Evolutionary conservation across 1,140 invertebrate species (phyloP), one percentile per base, ranked within the genome.

Genomic region (Leptinotarsa undecemlineata): DNA sequence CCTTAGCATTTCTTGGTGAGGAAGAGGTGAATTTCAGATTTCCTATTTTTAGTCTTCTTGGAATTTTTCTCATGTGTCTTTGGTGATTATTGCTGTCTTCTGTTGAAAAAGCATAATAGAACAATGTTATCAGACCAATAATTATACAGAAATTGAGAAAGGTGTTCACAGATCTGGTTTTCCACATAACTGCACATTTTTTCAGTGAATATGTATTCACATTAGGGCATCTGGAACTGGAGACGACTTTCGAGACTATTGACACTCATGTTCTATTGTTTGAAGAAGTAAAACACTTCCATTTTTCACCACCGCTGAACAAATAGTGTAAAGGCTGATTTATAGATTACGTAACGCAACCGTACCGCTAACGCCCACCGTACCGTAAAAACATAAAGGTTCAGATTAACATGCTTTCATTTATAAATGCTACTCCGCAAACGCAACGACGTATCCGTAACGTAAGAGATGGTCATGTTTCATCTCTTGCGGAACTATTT

Each of bases 111-210:
- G 71, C 71, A 64, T 72, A 72, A 64, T 66, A 72, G 13, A 72
- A 64, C 8, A 72, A 60, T 15, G 62, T 42, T n/a, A 63, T 23
- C 23, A 72, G 21, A 15, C 71, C 26, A 48, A 72, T 64, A 42
- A 72, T n/a, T 48, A 72, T 72, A 48, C 71, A 72, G 23, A 72
- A 48, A 64, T 72, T 72, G 17, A 72, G 19, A 26, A 72, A 72
- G 19, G n/a, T 64, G 33, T 72, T 72, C 42, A 48, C 20, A 17
- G 60, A 57, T 72, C 60, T 72, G 21, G 33, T 64, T 63, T 48
- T 64, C 71, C 60, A 64, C 62, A 72, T 64, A 47, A 47, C 71
- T 72, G 71, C 71, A 64, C 62, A 64, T 72, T 72, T 72, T 72
- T 57, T 57, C 64, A 67, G 14, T 33, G 23, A 17, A 67, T 33